Evolutionary conservation across 2,113 vertebrate species (phyloP), one percentile per base, ranked within the genome.

Genomic region (Rhea pennata): DNA sequence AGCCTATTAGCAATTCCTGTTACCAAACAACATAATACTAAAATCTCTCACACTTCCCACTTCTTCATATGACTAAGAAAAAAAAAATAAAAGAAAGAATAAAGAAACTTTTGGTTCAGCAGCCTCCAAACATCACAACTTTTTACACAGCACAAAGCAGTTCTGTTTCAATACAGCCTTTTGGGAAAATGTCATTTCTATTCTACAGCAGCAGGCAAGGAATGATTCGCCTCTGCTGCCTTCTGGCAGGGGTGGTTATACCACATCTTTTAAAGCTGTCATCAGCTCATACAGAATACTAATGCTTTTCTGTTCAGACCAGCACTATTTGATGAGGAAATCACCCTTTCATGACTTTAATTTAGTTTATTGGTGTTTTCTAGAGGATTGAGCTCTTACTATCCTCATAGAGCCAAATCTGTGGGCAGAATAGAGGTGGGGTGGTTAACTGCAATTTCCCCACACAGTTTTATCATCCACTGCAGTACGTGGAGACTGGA

Each of bases 231-330:
- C 72, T 82, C 5, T n/a, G 27, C 44, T 65, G 29, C 75, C 86
- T 92, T 62, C 80, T 58, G 84, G 66, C 48, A 87, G 48, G 2
- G 0, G 73, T 91, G 67, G 77, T 62, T 93, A 70, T 44, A 58
- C 56, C 84, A 48, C 33, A 72, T 84, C 83, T 91, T 93, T 88
- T 93, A 88, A 92, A 84, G 31, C 14, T 82, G n/a, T 88, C 96
- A 72, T 48, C 74, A 65, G 29, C 39, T 84, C 86, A 42, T 69
- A 36, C 48, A 56, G 90, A 88, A 94, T 93, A 93, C 83, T 87
- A 80, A 93, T 93, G 61, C 33, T 17, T 72, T 84, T 88, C 56
- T 65, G 16, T 65, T 84, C n/a, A 81, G 48, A 15, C 8, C 67
- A 87, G 48, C 53, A 86, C 5, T 36, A 59, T 65, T 56, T 77